Base-by-base conservation (phyloP, 92 coral and sea anemone genomes). In the Chrysogorgia sp. region DNA sequence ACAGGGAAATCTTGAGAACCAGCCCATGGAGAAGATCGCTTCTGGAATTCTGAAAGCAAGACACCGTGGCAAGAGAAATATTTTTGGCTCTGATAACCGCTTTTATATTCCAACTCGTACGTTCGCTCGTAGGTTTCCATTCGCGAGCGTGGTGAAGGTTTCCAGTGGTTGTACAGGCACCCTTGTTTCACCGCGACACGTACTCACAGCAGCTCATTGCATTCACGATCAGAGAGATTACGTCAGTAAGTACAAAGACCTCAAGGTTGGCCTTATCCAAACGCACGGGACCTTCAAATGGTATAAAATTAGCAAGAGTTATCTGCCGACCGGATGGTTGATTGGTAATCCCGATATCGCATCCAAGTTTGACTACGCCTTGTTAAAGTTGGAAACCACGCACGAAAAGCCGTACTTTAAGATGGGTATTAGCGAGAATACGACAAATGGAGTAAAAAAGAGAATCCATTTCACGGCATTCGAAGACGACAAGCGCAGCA, bases 141-240 rank as follows among this genome's bases (percentile, higher is more conserved):
- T 89, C 60, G 76, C 85, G 34, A 86, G 89, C 17, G 91, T 92
- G 2, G 99, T 89, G 1, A 77, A 74, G 59, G 65, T 96, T 35
- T 91, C 97, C 0, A 96, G 97, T 0, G 99, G 99, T 45, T 96
- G 99, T 49, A 92, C 96, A 4, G 99, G 99, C 0, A 82, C 90
- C 0, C 77, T 88, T 0, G 89, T 96, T 9, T 91, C 99, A 2
- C 93, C 97, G 0, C 69, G 85, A 55, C 99, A 96, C 67, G 97
- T 90, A 1, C 68, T 96, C 22, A 91, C 99, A 0, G 87, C 99
- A 3, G 99, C 99, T 7, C 99, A 96, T 22, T 96, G 99, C 41
- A 76, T 96, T 13, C 99, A 96, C 56, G 85, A 82, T 35, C 97
- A 93, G 41, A 87, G 87, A 65, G 85, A 89, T 56, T 96, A 91